A percentile compares a stretch with the other conserved stretches of the same genome.
Conservation (phyloP, 92 coral and sea anemone genomes). For the Paragorgia papillata region DNA sequence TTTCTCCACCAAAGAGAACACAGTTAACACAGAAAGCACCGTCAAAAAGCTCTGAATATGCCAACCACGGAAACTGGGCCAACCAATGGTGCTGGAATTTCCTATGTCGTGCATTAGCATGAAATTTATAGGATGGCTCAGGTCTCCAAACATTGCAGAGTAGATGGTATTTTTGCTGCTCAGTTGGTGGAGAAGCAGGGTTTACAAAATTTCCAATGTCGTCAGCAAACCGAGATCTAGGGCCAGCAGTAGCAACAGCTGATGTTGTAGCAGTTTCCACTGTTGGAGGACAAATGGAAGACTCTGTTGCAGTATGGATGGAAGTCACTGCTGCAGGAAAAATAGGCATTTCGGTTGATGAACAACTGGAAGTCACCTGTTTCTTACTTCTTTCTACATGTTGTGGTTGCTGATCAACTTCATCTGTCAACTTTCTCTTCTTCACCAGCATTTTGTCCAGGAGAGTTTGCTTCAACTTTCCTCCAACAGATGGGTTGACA, state of each 20-base stretch:
- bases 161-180: conserved; percentile 32
- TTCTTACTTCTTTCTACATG: neutral
- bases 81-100: conserved; percentile 39
- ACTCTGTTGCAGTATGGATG: neutral
- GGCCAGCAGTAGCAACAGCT: neutral
- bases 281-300: neutral
- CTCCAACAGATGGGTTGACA: neutral
- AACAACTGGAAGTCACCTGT: neutral
- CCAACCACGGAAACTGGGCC: conserved; percentile 27
- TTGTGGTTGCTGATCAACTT: neutral
- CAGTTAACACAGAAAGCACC: conserved; percentile 41
- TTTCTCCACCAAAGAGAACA: conserved; percentile 34
- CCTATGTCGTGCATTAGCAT: neutral
- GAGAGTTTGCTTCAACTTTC: neutral
- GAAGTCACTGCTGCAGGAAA: no score
- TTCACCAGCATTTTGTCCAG: neutral
- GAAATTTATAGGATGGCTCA: conserved; percentile 6
- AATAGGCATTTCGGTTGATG: neutral
- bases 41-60: conserved; percentile 27
- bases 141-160: conserved; percentile 44
- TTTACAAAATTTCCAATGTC: conserved; percentile 38
- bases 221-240: neutral
- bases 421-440: neutral
- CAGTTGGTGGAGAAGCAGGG: conserved; percentile 9
- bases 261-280: neutral